These are phyloP conservation scores for Drosophila aff. DNA, from an alignment of 1,140 invertebrate species.

Conservation along the genomic window DNA sequence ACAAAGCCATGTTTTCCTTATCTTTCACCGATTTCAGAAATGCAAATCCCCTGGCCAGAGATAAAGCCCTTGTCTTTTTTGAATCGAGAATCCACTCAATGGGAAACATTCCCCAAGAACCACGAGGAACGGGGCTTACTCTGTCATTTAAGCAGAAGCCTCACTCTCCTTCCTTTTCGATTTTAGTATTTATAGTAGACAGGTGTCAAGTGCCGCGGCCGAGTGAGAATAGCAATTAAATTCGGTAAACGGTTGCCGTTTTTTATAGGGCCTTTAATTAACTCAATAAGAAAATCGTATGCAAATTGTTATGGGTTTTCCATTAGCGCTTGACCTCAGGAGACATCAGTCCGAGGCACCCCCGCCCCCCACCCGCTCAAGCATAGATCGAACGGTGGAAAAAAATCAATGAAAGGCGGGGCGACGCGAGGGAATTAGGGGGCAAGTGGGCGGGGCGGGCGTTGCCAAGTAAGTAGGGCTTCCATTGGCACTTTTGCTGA, in stretches of 20 bases:
- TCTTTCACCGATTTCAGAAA: constrained; percentile 15
- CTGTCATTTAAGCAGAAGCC: constrained; percentile 23
- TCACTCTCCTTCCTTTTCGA: background rate
- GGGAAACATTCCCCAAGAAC: background rate
- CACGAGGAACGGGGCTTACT: constrained; percentile 10
- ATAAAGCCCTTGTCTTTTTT: constrained; percentile 8
- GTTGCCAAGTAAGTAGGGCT: constrained; percentile 74
- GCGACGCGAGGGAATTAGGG: background rate
- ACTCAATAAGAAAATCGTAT: constrained; percentile 66
- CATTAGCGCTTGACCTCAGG: constrained; percentile 64
- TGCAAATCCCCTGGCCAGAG: constrained; percentile 22
- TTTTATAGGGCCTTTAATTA: constrained; percentile 61
- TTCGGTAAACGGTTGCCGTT: constrained; percentile 21
- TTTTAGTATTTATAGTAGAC: constrained; percentile 7
- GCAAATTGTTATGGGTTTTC: constrained; percentile 67
- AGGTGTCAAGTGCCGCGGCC: constrained; percentile 48
- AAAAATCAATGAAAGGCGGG: constrained; percentile 69
- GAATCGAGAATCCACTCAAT: background rate
- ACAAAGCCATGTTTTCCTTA: constrained; percentile 7
- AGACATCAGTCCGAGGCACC: constrained; percentile 44
- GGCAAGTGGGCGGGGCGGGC: constrained; percentile 33
- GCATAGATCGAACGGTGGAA: constrained; percentile 36
- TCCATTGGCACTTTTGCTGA: constrained; percentile 60
- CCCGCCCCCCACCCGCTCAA: background rate
- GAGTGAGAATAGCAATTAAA: constrained; percentile 37